Evolutionary conservation across 2,888 invertebrate genomes (phyloP).

Genomic region (Dendrolimus pini): DNA sequence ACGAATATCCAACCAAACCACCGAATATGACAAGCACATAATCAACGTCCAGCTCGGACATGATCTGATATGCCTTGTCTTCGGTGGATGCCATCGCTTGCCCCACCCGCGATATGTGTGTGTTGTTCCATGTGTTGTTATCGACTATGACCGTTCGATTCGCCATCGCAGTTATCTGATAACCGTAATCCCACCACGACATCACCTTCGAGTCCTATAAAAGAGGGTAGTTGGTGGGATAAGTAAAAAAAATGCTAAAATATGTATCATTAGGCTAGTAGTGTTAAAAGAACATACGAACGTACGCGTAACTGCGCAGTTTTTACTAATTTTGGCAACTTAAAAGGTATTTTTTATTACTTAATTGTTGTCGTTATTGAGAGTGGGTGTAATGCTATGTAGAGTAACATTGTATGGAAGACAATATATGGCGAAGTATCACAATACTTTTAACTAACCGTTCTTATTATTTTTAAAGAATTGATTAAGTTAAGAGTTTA

Average conservation of each 20-base stretch:
- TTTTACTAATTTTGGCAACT: too few relatives aligned
- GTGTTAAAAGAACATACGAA: neutral
- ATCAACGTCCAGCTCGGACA: slow-evolving; percentile 97
- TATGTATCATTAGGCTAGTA: neutral
- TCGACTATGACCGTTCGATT: slow-evolving; percentile 98
- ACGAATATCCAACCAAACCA: slow-evolving; percentile 98
- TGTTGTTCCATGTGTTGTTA: slow-evolving; percentile 99
- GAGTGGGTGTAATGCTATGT: too few relatives aligned
- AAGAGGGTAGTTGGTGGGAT: slow-evolving; percentile 18
- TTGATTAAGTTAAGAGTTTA: too few relatives aligned
- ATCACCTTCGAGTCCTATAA: slow-evolving; percentile 94
- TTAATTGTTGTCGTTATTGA: too few relatives aligned
- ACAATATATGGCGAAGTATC: too few relatives aligned
- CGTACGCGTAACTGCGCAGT: neutral
- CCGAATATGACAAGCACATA: slow-evolving; percentile 99
- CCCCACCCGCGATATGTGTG: slow-evolving; percentile 97
- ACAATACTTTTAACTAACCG: too few relatives aligned
- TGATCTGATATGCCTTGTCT: slow-evolving; percentile 98
- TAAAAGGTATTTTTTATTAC: too few relatives aligned
- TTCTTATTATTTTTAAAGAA: too few relatives aligned
- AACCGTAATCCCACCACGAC: slow-evolving; percentile 99
- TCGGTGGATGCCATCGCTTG: slow-evolving; percentile 99
- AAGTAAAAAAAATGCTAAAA: neutral
- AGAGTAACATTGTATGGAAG: too few relatives aligned
- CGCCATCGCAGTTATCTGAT: slow-evolving; percentile 99